Percentiles rank a stretch among this genome's conserved stretches.
These are phyloP conservation scores for Macrotis lagotis DNA, from an alignment of 2,113 vertebrate species.

Conservation along the genomic window DNA sequence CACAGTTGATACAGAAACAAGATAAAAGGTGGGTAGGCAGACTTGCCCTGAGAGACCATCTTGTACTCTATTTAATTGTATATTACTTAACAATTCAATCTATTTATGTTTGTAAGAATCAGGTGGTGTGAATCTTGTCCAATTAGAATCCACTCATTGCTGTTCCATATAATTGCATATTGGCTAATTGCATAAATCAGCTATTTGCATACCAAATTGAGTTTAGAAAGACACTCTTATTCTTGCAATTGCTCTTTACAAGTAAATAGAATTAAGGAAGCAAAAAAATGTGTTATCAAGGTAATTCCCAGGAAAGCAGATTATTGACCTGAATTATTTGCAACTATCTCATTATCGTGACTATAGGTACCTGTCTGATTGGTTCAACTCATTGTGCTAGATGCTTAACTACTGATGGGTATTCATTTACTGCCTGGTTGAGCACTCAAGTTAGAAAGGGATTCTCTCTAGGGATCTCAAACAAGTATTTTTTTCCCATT, in stretches of 20 bases:
- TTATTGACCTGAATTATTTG: slow-evolving; percentile 7
- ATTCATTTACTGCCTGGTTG: neutral
- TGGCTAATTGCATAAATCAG: slow-evolving; percentile 61
- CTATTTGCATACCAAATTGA: slow-evolving; percentile 63
- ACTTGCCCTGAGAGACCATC: slow-evolving; percentile 49
- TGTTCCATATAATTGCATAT: slow-evolving; percentile 53
- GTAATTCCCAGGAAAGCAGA: slow-evolving; percentile 31
- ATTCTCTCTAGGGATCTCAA: neutral
- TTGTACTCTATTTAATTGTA: slow-evolving; percentile 61
- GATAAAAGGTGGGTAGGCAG: slow-evolving; percentile 58
- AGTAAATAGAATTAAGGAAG: slow-evolving; percentile 52
- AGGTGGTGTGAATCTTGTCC: slow-evolving; percentile 65
- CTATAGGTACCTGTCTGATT: neutral
- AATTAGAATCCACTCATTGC: slow-evolving; percentile 49
- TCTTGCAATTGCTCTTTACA: slow-evolving; percentile 51
- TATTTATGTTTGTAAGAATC: slow-evolving; percentile 71
- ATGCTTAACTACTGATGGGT: neutral
- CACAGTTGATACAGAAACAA: slow-evolving; percentile 47
- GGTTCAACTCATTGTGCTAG: neutral
- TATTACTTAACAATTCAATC: slow-evolving; percentile 70
- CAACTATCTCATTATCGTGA: neutral
- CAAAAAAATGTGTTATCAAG: neutral
- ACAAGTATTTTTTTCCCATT: neutral
- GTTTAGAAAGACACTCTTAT: slow-evolving; percentile 48
- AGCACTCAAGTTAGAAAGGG: neutral